Evolutionary conservation across 1,140 invertebrate species (phyloP), one percentile per base, ranked within the genome.

Genomic region (Cydia pomonella): DNA sequence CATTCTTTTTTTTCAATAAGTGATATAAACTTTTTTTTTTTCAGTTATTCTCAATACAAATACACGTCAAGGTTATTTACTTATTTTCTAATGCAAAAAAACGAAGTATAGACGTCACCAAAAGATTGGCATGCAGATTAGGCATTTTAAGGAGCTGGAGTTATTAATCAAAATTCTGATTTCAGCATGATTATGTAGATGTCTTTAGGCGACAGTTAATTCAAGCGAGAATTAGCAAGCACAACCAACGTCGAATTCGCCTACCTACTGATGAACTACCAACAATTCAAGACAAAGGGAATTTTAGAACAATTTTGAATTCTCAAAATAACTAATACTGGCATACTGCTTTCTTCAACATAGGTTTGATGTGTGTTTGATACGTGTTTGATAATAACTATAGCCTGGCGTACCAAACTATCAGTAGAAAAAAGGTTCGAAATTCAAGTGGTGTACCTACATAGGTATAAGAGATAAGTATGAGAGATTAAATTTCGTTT

Each of bases 211-310:
- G 53, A 18, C n/a, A 18, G 21, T 59, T 21, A 59, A 59, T 59
- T 59, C 64, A 69, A 69, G 64, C 64, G n/a, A 41, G 29, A 29
- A 69, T 69, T 16, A 69, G 25, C 29, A 69, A 69, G 29, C 64
- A 69, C 29, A 69, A 33, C 13, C 10, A 29, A 66, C 16, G 63
- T 38, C 64, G 9, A 69, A 29, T 33, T 18, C 6, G 64, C 29
- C 29, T 69, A 69, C 33, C 64, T 69, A 69, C 16, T n/a, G 64
- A 38, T n/a, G 7, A 29, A 23, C 64, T 69, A 69, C 12, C 63
- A 33, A 69, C 29, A 18, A 18, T 69, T 18, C 0, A 38, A 41
- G 33, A 29, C 64, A 33, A 69, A 69, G 41, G 3, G 13, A 33
- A 33, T 41, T 33, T 33, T 69, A 38, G 21, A 59, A 59, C 2